A percentile compares a stretch with the other conserved stretches of the same genome.
Evolutionary conservation across 2,797 vertebrate genomes (phyloP).

Genomic region (Alca torda): DNA sequence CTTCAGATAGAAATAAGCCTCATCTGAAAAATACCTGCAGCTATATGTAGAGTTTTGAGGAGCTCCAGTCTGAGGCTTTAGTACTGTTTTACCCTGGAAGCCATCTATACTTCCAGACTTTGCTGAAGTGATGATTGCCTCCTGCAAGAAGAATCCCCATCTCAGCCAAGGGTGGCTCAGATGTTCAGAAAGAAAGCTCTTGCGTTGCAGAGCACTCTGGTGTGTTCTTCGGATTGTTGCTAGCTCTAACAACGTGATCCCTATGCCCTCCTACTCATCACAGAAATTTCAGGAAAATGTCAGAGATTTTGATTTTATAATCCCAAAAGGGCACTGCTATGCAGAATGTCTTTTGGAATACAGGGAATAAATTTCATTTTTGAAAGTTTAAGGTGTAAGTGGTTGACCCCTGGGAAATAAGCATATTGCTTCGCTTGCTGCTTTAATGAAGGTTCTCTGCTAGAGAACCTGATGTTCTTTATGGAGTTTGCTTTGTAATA

Average conservation of each 20-base stretch:
- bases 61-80: background rate
- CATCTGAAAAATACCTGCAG: background rate
- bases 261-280: background rate
- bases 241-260: background rate
- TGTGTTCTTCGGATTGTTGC: background rate
- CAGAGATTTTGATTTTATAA: constrained; percentile 23
- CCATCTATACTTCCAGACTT: background rate
- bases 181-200: background rate
- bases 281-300: constrained; percentile 12
- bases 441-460: constrained; percentile 37
- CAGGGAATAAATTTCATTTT: constrained; percentile 8
- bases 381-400: constrained; percentile 26
- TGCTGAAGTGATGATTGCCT: background rate
- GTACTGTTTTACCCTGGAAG: background rate
- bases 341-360: background rate
- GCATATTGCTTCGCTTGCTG: background rate
- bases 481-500: constrained; percentile 41
- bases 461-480: background rate
- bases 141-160: background rate
- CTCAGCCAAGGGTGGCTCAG: background rate
- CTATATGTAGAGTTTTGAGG: background rate
- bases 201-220: background rate
- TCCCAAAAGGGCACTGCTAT: background rate
- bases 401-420: constrained; percentile 46
- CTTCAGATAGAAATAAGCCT: background rate